Evolutionary conservation across 1,140 invertebrate species (phyloP).

Genomic region (Theocolax elegans): DNA sequence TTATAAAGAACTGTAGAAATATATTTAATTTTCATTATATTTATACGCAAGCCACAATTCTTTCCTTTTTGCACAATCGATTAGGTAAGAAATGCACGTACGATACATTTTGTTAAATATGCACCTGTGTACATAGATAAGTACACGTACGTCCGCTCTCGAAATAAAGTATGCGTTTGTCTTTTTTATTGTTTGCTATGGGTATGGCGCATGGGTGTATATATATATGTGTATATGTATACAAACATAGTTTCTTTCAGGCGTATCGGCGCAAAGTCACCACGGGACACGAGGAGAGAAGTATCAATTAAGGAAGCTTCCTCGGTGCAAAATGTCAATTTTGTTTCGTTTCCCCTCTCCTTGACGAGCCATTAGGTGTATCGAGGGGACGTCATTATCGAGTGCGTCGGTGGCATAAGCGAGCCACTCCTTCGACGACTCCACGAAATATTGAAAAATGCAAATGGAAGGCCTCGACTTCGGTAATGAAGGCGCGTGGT

Average conservation of each 20-base stretch:
- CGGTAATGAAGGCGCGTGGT: background rate
- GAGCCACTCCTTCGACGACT: conserved; percentile 4
- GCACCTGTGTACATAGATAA: no score
- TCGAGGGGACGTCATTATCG: conserved; percentile 5
- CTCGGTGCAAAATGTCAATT: background rate
- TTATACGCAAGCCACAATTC: no score
- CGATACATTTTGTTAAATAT: no score
- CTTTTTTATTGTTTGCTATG: background rate
- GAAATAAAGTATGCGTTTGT: background rate
- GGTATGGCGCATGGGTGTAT: background rate
- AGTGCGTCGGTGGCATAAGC: background rate
- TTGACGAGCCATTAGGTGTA: background rate
- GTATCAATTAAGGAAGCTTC: conserved; percentile 8
- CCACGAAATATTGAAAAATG: conserved; percentile 14
- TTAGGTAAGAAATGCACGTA: no score
- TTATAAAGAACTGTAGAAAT: no score
- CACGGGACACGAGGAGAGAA: background rate
- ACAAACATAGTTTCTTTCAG: no score
- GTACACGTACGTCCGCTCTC: no score
- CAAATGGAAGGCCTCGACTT: conserved; percentile 3
- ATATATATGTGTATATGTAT: no score
- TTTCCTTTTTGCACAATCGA: no score
- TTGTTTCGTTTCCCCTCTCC: background rate
- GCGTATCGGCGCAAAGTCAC: background rate
- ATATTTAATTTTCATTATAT: no score